Percentiles rank a stretch among this genome's conserved stretches.
phyloP scores from a whole-genome alignment of 2,888 invertebrate species.

The Horisme vitalbata region DNA sequence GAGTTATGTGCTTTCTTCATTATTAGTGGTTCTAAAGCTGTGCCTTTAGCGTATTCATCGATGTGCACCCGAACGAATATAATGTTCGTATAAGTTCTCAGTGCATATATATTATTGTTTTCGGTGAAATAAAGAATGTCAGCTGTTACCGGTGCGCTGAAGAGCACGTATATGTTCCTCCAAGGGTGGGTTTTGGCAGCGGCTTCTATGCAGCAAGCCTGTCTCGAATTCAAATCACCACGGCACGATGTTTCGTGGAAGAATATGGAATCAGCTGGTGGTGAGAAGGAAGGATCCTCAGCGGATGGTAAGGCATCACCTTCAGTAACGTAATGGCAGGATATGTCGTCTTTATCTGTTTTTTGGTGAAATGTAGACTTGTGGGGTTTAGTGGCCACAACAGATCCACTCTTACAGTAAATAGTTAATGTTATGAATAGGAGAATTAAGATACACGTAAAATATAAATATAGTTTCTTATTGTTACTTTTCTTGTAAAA shows the following conservation, averaged over 20 bases:
- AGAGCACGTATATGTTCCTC: conserved; percentile 71
- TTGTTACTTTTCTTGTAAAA: too few species aligned
- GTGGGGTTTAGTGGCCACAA: too few species aligned
- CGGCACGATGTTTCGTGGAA: conserved; percentile 80
- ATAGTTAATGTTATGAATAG: too few species aligned
- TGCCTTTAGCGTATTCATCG: background rate
- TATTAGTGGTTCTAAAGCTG: background rate
- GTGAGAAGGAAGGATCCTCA: conserved; percentile 12
- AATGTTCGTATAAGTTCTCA: background rate
- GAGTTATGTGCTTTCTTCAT: too few species aligned
- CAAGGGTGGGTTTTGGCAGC: conserved; percentile 37
- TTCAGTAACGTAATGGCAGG: conserved; percentile 17
- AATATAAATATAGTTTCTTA: too few species aligned
- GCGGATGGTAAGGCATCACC: conserved; percentile 13
- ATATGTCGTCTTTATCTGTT: conserved; percentile 21
- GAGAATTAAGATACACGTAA: too few species aligned
- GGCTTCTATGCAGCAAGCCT: conserved; percentile 40
- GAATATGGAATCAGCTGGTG: conserved; percentile 23
- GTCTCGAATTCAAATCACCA: conserved; percentile 58
- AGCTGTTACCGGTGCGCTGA: conserved; percentile 6
- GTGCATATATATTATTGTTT: too few species aligned
- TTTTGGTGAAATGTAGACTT: too few species aligned
- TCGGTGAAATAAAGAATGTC: too few species aligned
- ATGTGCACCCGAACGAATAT: background rate
- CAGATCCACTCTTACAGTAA: too few species aligned